Base-by-base conservation (phyloP, 2,888 invertebrate species). In the Tipula helvola region DNA sequence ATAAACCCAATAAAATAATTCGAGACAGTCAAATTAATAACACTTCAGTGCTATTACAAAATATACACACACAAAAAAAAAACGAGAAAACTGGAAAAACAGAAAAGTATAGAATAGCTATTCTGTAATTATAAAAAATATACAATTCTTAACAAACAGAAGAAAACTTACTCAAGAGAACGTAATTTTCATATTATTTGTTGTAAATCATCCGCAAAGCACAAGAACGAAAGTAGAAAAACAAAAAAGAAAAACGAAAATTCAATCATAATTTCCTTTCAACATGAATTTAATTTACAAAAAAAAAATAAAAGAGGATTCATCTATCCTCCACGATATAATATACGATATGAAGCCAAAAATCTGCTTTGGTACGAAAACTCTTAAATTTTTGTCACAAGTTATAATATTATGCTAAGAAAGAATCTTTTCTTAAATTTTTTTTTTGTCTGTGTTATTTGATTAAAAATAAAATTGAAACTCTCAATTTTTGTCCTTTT, bases 1-100 rank as follows among this genome's bases (percentile, higher is more conserved):
- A 71, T 71, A 71, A 71, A 71, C 71, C 71, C 71, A 71, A 71
- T 71, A 71, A 71, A 71, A 71, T 71, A 71, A 71, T 71, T 71
- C 71, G 71, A 71, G 71, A 71, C 71, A 71, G 71, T 71, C 71
- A 71, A 71, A 71, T 71, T 71, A 71, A 71, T 71, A 71, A 71
- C 71, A 71, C 71, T 71, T 71, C 71, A 71, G 71, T 71, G 71
- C 28, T 71, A 28, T 71, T 71, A 71, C 71, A 71, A 18, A 71
- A 71, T 4, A 18, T 12, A 52, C 44, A 71, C 28, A 28, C 28
- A 28, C 1, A 28, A 28, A 28, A 28, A 71, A 28, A 71, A 12
- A 12, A 71, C 5, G 8, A 16, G 28, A 18, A 71, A 71, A 71
- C 10, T 28, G 18, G 28, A 18, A 71, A 28, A 28, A 71, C 71